phyloP scores from a whole-genome alignment of 2,113 vertebrate species.

The Phoenicopterus ruber region DNA sequence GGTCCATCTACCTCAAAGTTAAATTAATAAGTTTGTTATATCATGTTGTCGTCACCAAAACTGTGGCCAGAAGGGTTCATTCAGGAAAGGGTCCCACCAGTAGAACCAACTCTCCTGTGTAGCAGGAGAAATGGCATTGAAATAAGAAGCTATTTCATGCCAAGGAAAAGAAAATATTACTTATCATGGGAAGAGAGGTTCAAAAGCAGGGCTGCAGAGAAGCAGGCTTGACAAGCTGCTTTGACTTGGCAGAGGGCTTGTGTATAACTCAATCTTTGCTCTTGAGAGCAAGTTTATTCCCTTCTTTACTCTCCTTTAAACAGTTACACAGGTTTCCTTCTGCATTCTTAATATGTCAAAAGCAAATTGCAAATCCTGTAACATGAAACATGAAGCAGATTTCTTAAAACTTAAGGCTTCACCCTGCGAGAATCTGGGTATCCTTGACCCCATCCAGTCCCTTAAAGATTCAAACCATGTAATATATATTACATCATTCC shows the following conservation, averaged over 20 bases:
- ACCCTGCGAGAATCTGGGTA: not conserved
- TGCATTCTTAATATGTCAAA: not conserved
- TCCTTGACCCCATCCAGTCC: not conserved
- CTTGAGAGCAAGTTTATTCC: not conserved
- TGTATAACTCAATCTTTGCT: not conserved
- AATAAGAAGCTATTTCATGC: not conserved
- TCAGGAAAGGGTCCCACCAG: not conserved
- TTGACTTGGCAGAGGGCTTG: not conserved
- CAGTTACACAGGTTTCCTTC: not conserved
- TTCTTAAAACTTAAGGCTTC: not conserved
- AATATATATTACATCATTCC: not conserved
- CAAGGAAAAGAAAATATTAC: conserved; percentile 20
- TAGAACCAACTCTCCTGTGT: not conserved
- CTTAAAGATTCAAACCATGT: not conserved
- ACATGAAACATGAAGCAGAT: not conserved
- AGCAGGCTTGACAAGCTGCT: not conserved
- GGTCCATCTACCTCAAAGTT: not conserved
- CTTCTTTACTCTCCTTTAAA: not conserved
- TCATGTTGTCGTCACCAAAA: not conserved
- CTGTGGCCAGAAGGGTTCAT: not conserved
- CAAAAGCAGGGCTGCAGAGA: not conserved
- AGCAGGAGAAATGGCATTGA: not conserved
- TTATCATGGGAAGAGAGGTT: not conserved
- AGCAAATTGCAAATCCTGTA: not conserved
- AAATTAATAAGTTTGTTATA: not conserved